Evolutionary conservation across 2,113 vertebrate species (phyloP).

Genomic region (Ailuropoda melanoleuca): DNA sequence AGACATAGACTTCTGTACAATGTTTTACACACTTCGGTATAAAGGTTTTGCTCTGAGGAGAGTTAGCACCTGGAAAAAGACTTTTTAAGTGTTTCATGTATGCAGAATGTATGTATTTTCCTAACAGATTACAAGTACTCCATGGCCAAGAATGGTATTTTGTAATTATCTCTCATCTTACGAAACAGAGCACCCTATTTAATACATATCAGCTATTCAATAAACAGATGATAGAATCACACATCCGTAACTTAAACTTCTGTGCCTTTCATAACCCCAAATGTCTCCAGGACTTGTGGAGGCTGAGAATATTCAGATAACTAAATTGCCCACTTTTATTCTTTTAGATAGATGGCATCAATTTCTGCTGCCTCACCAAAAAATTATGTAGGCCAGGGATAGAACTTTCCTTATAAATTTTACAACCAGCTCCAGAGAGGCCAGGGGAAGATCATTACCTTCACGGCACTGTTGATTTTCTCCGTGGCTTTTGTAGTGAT

Average conservation of each 20-base stretch:
- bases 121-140: not conserved
- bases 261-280: conserved; percentile 22
- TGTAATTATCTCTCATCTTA: not conserved
- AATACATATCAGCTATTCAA: not conserved
- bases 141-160: not conserved
- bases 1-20: not conserved
- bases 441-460: conserved; percentile 52
- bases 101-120: not conserved
- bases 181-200: not conserved
- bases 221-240: not conserved
- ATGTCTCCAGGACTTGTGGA: conserved; percentile 46
- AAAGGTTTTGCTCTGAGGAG: not conserved
- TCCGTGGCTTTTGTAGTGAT: conserved; percentile 49
- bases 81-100: not conserved
- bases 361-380: conserved; percentile 69
- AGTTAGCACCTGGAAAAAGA: not conserved
- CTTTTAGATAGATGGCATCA: conserved; percentile 66
- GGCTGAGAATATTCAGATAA: conserved; percentile 45
- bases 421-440: conserved; percentile 47
- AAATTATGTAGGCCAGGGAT: conserved; percentile 57
- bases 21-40: not conserved
- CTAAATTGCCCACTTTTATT: conserved; percentile 56
- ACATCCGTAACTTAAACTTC: conserved; percentile 1
- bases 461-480: conserved; percentile 28
- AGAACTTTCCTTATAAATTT: conserved; percentile 69